These are phyloP conservation scores for Elgaria multicarinata DNA, from an alignment of 2,113 vertebrate genomes.

Conservation along the genomic window DNA sequence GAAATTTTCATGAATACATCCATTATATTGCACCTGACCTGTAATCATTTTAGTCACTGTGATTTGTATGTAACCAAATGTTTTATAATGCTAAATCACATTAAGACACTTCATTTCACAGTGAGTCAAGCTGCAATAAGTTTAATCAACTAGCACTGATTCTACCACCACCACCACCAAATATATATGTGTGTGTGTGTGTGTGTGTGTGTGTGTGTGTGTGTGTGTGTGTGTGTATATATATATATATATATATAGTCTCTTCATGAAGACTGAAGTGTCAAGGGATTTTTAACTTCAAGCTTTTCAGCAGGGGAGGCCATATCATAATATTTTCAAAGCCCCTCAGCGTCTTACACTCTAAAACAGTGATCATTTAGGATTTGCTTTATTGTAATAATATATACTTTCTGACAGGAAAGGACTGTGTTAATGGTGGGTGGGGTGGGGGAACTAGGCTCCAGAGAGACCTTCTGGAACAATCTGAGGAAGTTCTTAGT, in stretches of 20 bases:
- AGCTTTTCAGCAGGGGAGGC: slow-evolving; percentile 20
- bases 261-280: slow-evolving; percentile 51
- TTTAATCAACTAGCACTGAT: slow-evolving; percentile 48
- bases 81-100: slow-evolving; percentile 70
- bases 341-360: slow-evolving; percentile 35
- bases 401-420: slow-evolving; percentile 69
- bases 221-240: no score
- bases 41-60: slow-evolving; percentile 64
- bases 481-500: slow-evolving; percentile 71
- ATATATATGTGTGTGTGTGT: no score
- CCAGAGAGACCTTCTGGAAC: slow-evolving; percentile 72
- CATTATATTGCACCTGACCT: slow-evolving; percentile 75
- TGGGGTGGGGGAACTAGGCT: slow-evolving; percentile 55
- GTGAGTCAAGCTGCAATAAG: slow-evolving; percentile 46
- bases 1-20: slow-evolving; percentile 70
- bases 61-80: slow-evolving; percentile 65
- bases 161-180: background rate
- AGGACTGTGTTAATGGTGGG: slow-evolving; percentile 54
- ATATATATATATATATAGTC: slow-evolving; percentile 20
- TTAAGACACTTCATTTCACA: slow-evolving; percentile 65
- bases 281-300: background rate
- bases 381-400: slow-evolving; percentile 58
- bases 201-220: no score
- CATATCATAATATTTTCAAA: slow-evolving; percentile 45
- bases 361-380: slow-evolving; percentile 62